A percentile compares a stretch with the other conserved stretches of the same genome.
phyloP scores from a whole-genome alignment of 2,888 invertebrate genomes.

The Suillia variegata region DNA sequence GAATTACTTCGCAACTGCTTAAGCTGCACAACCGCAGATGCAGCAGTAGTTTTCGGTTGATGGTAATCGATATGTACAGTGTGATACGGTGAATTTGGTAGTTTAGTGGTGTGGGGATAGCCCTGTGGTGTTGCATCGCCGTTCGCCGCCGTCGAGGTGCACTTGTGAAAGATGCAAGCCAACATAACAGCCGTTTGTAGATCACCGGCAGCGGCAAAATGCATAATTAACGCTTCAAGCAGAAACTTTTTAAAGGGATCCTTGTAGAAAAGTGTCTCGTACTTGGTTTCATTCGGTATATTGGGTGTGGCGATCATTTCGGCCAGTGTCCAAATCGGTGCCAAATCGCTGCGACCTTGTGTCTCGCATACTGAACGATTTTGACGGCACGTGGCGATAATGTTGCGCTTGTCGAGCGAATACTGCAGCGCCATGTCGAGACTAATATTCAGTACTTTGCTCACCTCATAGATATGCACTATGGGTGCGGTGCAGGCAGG shows the following conservation, averaged over 20 bases:
- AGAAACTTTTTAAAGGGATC: slow-evolving; percentile 88
- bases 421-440: slow-evolving; percentile 84
- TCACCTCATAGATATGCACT: slow-evolving; percentile 57
- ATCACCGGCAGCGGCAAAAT: slow-evolving; percentile 81
- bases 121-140: slow-evolving; percentile 10
- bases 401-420: slow-evolving; percentile 64
- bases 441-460: slow-evolving; percentile 75
- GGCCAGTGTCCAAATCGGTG: slow-evolving; percentile 87
- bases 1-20: slow-evolving; percentile 81
- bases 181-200: slow-evolving; percentile 94
- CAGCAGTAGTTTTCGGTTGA: slow-evolving; percentile 20
- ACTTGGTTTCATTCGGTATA: slow-evolving; percentile 61
- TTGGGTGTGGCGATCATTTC: slow-evolving; percentile 70
- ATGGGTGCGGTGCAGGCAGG: slow-evolving; percentile 45
- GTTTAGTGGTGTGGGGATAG: slow-evolving; percentile 15
- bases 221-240: slow-evolving; percentile 81
- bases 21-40: slow-evolving; percentile 69
- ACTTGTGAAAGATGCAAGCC: slow-evolving; percentile 83
- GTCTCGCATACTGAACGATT: slow-evolving; percentile 81
- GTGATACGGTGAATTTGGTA: slow-evolving; percentile 79
- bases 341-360: slow-evolving; percentile 78
- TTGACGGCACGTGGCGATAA: slow-evolving; percentile 74
- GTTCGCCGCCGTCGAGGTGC: slow-evolving; percentile 59
- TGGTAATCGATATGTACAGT: slow-evolving; percentile 85
- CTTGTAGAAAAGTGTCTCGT: slow-evolving; percentile 73